phyloP scores from a whole-genome alignment of 2,113 vertebrate species.

The Ovis aries region DNA sequence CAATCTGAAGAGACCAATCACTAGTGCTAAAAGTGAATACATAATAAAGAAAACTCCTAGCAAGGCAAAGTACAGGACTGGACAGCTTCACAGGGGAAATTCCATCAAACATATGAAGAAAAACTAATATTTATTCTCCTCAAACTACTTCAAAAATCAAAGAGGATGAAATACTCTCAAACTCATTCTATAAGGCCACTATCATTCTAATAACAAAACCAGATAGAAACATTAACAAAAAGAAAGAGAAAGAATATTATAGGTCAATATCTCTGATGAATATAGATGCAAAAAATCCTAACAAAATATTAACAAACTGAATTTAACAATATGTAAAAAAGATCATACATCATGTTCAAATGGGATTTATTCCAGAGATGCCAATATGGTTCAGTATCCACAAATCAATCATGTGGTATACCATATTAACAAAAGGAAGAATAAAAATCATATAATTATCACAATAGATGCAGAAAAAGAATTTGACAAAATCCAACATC shows the following conservation, averaged over 20 bases:
- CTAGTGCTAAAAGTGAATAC: neutral
- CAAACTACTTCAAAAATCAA: neutral
- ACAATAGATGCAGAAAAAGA: neutral
- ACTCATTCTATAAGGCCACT: neutral
- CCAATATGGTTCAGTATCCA: neutral
- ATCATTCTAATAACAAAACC: neutral
- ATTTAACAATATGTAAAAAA: neutral
- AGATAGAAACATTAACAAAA: neutral
- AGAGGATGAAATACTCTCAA: neutral
- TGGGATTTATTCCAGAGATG: neutral
- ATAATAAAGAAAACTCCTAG: neutral
- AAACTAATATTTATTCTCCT: neutral
- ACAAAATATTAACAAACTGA: neutral
- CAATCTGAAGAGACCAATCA: neutral
- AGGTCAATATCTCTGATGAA: neutral
- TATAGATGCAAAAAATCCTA: neutral
- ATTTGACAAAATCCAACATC: neutral
- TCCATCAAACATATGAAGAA: neutral
- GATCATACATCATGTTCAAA: neutral
- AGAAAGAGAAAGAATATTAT: no score
- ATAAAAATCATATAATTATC: neutral
- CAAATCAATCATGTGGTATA: neutral
- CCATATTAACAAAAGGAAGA: neutral
- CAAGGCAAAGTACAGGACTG: neutral
- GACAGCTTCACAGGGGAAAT: neutral